Percentiles rank a stretch among this genome's conserved stretches.
These are phyloP conservation scores for Bradypodion pumilum DNA, from an alignment of 2,797 vertebrate genomes.

Conservation along the genomic window DNA sequence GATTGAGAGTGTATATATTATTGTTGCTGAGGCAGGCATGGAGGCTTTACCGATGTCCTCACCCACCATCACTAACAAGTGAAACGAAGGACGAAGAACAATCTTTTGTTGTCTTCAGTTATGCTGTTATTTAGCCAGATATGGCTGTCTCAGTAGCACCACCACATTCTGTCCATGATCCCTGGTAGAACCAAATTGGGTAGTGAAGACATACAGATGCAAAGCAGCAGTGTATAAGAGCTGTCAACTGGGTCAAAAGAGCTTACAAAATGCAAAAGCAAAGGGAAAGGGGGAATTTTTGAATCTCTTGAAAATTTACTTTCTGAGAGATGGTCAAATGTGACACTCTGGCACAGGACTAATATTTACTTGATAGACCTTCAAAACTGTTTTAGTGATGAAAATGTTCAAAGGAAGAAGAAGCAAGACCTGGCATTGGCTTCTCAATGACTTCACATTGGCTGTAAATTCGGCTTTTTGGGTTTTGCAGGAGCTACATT, in stretches of 20 bases:
- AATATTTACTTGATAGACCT: neutral
- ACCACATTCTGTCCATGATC: neutral
- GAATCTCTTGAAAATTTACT: neutral
- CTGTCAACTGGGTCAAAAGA: too few relatives aligned
- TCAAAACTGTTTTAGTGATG: constrained; percentile 56
- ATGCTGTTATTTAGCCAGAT: neutral
- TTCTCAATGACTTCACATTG: constrained; percentile 60
- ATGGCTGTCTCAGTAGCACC: neutral
- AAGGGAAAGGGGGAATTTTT: neutral
- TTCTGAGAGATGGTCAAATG: neutral
- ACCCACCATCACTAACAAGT: too few relatives aligned
- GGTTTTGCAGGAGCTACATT: constrained; percentile 63
- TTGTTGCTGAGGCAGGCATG: neutral
- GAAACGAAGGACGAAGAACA: neutral
- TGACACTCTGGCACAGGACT: neutral
- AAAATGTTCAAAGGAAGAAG: constrained; percentile 68
- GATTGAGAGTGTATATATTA: neutral
- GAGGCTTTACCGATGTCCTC: neutral
- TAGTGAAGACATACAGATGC: too few relatives aligned
- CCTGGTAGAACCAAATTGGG: neutral
- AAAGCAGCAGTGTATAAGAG: too few relatives aligned
- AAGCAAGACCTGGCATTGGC: constrained; percentile 63
- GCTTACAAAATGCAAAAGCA: neutral
- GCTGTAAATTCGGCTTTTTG: constrained; percentile 65
- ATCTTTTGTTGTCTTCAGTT: neutral